phyloP scores from a whole-genome alignment of 2,797 vertebrate species.

The Poecilia wingei region DNA sequence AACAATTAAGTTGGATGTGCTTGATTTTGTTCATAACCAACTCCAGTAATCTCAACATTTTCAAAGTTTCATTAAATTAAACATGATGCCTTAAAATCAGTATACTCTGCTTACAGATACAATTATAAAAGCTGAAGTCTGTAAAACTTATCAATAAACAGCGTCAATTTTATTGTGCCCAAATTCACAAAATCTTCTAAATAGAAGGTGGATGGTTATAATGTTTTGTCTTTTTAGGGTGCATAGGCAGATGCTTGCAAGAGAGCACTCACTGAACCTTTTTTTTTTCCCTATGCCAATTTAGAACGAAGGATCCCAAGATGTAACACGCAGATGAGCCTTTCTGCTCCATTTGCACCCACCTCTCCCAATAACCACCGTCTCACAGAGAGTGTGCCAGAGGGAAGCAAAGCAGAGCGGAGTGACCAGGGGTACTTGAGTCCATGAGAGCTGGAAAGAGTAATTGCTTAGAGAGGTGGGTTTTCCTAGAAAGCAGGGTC shows the following conservation, averaged over 20 bases:
- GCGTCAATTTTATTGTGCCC: not conserved
- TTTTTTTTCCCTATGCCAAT: not conserved
- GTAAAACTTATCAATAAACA: not conserved
- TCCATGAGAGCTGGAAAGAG: constrained; percentile 61
- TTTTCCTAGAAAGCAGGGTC: constrained; percentile 82
- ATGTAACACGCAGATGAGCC: constrained; percentile 58
- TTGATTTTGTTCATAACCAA: not conserved
- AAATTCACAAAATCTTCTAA: not conserved
- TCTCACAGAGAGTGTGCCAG: constrained; percentile 48
- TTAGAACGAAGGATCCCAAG: constrained; percentile 38
- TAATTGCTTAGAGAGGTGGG: constrained; percentile 51
- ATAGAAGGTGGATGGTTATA: not conserved
- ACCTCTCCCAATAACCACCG: constrained; percentile 25
- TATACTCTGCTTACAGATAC: not conserved
- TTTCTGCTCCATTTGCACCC: constrained; percentile 61
- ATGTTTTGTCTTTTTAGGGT: not conserved
- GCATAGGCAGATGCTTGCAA: not conserved
- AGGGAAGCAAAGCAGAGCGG: constrained; percentile 56
- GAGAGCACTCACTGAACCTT: not conserved
- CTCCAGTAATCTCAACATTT: not conserved
- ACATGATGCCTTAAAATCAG: not conserved
- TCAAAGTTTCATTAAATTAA: not conserved
- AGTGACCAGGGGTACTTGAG: constrained; percentile 62
- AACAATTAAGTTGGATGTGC: not conserved
- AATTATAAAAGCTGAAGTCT: not conserved